A percentile compares a stretch with the other conserved stretches of the same genome.
Conservation (phyloP, 1,140 invertebrate genomes). For the Zophobas atratus region DNA sequence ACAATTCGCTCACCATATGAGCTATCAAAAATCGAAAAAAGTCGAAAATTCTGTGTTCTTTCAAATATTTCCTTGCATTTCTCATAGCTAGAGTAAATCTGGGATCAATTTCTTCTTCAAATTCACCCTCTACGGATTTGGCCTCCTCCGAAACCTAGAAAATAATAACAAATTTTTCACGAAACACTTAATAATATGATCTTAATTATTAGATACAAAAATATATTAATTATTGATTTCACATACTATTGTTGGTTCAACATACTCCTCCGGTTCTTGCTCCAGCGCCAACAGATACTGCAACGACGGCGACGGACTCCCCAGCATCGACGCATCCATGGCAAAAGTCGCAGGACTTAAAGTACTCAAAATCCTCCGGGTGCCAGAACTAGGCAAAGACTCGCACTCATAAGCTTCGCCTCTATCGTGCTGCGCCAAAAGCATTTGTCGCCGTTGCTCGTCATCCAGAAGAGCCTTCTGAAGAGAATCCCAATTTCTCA, state of each 20-base stretch:
- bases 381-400: neutral
- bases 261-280: conserved; percentile 38
- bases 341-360: neutral
- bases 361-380: neutral
- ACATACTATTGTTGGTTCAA: neutral
- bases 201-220: too few relatives aligned
- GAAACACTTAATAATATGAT: too few relatives aligned
- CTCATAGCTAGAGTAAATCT: conserved; percentile 57
- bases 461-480: conserved; percentile 54
- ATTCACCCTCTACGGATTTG: conserved; percentile 16
- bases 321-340: neutral
- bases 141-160: too few relatives aligned
- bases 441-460: conserved; percentile 47
- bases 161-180: too few relatives aligned
- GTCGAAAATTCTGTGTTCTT: conserved; percentile 67
- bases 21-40: conserved; percentile 69
- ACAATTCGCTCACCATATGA: conserved; percentile 67
- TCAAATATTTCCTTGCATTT: conserved; percentile 66
- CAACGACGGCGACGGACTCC: conserved; percentile 21
- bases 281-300: conserved; percentile 52
- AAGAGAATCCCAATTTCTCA: conserved; percentile 57
- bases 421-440: conserved; percentile 15
- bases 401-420: conserved; percentile 11
- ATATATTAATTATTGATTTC: too few relatives aligned
- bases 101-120: conserved; percentile 29